A percentile compares a stretch with the other conserved stretches of the same genome.
These are phyloP conservation scores for Geodia barretti DNA, from an alignment of 37 sponge, comb jelly and placozoan genomes.

Conservation along the genomic window DNA sequence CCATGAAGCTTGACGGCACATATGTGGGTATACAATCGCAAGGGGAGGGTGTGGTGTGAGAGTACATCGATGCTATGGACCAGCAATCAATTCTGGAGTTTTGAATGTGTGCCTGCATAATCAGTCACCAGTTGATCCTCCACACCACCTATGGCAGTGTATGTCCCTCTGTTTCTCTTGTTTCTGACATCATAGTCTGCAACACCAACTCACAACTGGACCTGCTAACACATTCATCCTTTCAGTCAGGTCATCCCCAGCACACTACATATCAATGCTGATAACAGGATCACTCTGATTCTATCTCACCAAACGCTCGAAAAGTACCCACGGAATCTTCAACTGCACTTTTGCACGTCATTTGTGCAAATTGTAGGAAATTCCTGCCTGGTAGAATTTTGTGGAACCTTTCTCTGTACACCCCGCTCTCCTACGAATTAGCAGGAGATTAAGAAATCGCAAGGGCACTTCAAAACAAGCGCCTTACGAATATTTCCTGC, in stretches of 20 bases:
- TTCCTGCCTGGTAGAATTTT: too few species aligned
- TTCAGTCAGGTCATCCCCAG: slow-evolving; percentile 19
- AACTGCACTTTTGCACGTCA: too few species aligned
- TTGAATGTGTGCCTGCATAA: not conserved
- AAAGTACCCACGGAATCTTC: too few species aligned
- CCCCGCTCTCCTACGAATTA: too few species aligned
- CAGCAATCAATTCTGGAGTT: slow-evolving; percentile 6
- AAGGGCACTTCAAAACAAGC: too few species aligned
- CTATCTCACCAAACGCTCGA: not conserved
- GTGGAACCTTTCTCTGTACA: too few species aligned
- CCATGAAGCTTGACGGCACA: not conserved
- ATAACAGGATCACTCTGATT: slow-evolving; percentile 8
- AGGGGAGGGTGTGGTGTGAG: not conserved
- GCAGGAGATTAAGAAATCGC: too few species aligned
- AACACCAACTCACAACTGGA: slow-evolving; percentile 30
- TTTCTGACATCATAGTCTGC: slow-evolving; percentile 32
- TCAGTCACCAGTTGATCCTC: too few species aligned
- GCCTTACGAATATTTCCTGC: too few species aligned
- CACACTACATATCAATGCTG: slow-evolving; percentile 7
- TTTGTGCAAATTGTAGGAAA: too few species aligned
- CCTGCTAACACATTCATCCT: slow-evolving; percentile 45
- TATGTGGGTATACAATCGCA: not conserved
- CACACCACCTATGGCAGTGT: not conserved
- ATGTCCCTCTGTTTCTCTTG: slow-evolving; percentile 14
- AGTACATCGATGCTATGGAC: not conserved